A percentile compares a stretch with the other conserved stretches of the same genome.
These are phyloP conservation scores for Equus quagga DNA, from an alignment of 2,113 vertebrate species.

Conservation along the genomic window DNA sequence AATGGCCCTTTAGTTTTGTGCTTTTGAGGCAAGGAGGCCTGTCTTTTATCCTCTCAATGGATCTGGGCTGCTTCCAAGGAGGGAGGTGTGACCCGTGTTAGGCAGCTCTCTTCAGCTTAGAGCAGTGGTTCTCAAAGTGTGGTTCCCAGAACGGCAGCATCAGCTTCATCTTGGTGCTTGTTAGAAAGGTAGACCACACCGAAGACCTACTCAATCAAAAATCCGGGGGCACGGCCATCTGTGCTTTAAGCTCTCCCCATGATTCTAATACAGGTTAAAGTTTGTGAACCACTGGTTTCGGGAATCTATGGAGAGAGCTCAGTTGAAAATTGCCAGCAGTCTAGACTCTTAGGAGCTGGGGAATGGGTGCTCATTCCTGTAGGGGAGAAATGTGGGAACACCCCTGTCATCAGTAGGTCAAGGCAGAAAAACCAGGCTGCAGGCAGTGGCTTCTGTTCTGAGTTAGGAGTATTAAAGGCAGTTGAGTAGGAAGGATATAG, in stretches of 20 bases:
- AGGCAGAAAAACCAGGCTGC: neutral
- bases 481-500: neutral
- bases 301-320: neutral
- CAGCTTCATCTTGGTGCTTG: neutral
- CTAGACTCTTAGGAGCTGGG: neutral
- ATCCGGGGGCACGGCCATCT: neutral
- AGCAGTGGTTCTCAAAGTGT: neutral
- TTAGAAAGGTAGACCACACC: neutral
- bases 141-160: neutral
- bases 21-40: neutral
- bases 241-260: neutral
- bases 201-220: neutral
- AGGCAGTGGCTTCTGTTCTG: neutral
- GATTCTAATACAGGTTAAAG: neutral
- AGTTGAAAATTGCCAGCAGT: neutral
- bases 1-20: neutral
- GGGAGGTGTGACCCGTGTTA: neutral
- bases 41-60: neutral
- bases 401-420: neutral
- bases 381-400: fast-evolving
- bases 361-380: neutral
- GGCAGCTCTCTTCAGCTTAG: neutral
- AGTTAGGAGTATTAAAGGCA: neutral
- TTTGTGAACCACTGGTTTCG: neutral
- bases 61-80: neutral